These are phyloP conservation scores for Mungos mungo DNA, from an alignment of 2,113 vertebrate species.

Conservation along the genomic window DNA sequence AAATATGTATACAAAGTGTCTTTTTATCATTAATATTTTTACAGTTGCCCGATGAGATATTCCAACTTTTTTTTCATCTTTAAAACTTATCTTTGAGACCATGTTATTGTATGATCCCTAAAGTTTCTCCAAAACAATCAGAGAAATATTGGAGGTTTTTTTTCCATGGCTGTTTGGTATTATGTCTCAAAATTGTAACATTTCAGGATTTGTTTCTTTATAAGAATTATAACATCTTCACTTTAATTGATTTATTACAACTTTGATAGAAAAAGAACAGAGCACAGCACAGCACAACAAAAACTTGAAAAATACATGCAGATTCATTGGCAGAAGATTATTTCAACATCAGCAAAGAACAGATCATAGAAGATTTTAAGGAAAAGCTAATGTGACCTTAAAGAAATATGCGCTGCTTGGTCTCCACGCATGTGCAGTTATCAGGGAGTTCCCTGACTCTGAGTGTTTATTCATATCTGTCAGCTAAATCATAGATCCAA, in stretches of 20 bases:
- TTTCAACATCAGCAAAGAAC: neutral
- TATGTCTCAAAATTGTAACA: neutral
- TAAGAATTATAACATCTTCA: neutral
- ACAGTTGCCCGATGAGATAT: neutral
- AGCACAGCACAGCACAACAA: neutral
- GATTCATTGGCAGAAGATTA: neutral
- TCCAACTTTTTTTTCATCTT: neutral
- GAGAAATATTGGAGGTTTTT: neutral
- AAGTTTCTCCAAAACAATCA: neutral
- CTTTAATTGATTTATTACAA: conserved; percentile 31
- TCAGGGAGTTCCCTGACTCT: conserved; percentile 58
- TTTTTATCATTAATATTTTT: neutral
- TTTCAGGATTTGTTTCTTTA: neutral
- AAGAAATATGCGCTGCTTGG: neutral
- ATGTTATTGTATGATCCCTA: neutral
- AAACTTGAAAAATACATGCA: neutral
- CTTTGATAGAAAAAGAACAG: neutral
- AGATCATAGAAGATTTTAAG: conserved; percentile 2
- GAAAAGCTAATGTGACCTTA: neutral
- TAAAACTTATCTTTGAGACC: neutral
- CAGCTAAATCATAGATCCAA: conserved; percentile 80
- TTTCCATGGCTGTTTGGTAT: neutral
- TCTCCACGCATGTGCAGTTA: conserved; percentile 34
- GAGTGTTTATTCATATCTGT: conserved; percentile 77
- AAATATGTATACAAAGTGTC: neutral